phyloP scores from a whole-genome alignment of 1,140 invertebrate species.

The Tetramorium parvispinum region DNA sequence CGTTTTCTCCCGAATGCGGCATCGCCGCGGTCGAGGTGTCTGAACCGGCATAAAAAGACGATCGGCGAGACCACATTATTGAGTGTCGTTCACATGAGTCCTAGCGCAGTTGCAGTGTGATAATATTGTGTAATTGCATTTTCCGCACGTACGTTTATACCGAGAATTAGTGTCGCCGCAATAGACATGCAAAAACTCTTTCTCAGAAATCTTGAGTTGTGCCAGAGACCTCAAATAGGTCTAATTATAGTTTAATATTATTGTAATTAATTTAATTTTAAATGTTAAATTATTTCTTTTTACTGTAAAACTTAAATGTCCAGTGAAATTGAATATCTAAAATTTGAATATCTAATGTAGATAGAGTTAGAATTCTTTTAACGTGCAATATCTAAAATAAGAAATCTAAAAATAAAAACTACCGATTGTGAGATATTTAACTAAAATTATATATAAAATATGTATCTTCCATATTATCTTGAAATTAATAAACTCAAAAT shows the following conservation, averaged over 20 bases:
- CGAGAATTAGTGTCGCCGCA: background rate
- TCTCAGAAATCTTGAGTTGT: background rate
- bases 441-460: background rate
- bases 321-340: too few species aligned
- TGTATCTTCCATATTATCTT: background rate
- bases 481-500: background rate
- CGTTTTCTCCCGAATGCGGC: constrained; percentile 53
- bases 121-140: constrained; percentile 10
- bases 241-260: background rate
- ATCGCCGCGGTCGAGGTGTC: constrained; percentile 38
- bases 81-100: constrained; percentile 34
- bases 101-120: background rate
- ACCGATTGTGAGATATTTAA: background rate
- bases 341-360: background rate
- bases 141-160: background rate
- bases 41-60: constrained; percentile 32
- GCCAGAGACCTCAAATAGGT: background rate
- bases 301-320: too few species aligned
- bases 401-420: background rate
- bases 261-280: constrained; percentile 7
- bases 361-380: background rate
- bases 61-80: constrained; percentile 1
- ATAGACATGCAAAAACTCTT: background rate
- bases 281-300: constrained; percentile 6
- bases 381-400: background rate